phyloP scores from a whole-genome alignment of 2,888 invertebrate species.

The Entomobrya multifasciata region DNA sequence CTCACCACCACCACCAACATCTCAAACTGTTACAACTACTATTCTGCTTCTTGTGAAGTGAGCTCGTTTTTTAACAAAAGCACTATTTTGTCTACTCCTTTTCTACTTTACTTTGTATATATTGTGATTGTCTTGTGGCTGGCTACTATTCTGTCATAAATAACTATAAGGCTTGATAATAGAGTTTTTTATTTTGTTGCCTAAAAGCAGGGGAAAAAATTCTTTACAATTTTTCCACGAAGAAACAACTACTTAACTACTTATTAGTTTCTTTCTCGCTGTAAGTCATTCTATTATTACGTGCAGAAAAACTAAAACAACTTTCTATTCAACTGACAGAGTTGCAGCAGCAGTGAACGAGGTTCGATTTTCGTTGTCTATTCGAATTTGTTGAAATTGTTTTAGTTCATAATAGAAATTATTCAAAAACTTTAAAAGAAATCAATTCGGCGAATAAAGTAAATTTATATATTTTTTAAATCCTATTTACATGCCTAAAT shows the following conservation, averaged over 20 bases:
- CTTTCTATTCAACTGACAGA: background rate
- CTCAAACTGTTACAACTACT: constrained; percentile 14
- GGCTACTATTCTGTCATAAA: background rate
- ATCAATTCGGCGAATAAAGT: no score
- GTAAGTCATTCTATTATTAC: constrained; percentile 28
- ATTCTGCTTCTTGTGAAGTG: background rate
- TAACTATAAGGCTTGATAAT: constrained; percentile 18
- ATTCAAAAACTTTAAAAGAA: no score
- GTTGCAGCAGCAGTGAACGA: background rate
- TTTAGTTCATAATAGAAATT: no score
- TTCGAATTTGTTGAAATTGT: no score
- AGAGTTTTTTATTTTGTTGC: constrained; percentile 1
- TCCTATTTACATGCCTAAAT: no score
- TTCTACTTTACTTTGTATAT: background rate
- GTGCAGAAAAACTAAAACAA: background rate
- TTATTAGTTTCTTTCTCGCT: constrained; percentile 22
- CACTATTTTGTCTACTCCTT: background rate
- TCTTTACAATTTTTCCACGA: constrained; percentile 25
- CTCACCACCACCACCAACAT: constrained; percentile 15
- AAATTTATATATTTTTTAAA: no score
- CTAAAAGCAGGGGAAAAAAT: constrained; percentile 40
- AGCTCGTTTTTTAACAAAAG: constrained; percentile 40
- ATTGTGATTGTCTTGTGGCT: no score
- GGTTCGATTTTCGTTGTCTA: no score
- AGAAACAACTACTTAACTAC: constrained; percentile 40